Percentiles rank a stretch among this genome's conserved stretches.
Evolutionary conservation across 2,888 invertebrate genomes (phyloP).

Genomic region (Drosophila demipolita): DNA sequence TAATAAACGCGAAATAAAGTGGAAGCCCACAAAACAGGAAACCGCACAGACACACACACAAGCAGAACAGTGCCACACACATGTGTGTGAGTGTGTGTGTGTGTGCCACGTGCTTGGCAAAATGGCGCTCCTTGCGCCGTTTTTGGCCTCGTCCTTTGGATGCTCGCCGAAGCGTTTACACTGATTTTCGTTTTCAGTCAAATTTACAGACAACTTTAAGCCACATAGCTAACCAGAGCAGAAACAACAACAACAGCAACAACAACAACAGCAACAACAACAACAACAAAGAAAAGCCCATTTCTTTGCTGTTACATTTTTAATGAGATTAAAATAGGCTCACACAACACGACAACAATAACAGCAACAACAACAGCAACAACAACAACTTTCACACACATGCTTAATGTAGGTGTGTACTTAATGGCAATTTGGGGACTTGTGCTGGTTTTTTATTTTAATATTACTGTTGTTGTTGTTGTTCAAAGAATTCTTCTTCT

Average conservation of each 20-base stretch:
- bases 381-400: constrained; percentile 54
- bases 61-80: not conserved
- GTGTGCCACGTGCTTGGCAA: constrained; percentile 61
- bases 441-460: constrained; percentile 30
- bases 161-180: constrained; percentile 77
- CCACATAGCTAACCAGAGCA: constrained; percentile 70
- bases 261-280: constrained; percentile 26
- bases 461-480: constrained; percentile 17
- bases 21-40: constrained; percentile 70
- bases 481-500: constrained; percentile 49
- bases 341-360: constrained; percentile 65
- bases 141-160: constrained; percentile 31
- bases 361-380: constrained; percentile 54
- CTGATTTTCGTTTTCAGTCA: constrained; percentile 81
- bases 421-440: constrained; percentile 82
- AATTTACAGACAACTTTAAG: constrained; percentile 82
- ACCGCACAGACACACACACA: constrained; percentile 43
- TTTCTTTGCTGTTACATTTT: constrained; percentile 78
- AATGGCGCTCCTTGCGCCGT: constrained; percentile 46
- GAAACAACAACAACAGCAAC: constrained; percentile 31
- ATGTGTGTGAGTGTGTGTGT: constrained; percentile 12
- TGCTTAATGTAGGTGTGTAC: constrained; percentile 70
- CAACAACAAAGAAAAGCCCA: constrained; percentile 51
- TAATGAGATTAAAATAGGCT: constrained; percentile 82
- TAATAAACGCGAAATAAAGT: constrained; percentile 82